Conservation (phyloP, 2,113 vertebrate species). For the Epinephelus fuscoguttatus region DNA sequence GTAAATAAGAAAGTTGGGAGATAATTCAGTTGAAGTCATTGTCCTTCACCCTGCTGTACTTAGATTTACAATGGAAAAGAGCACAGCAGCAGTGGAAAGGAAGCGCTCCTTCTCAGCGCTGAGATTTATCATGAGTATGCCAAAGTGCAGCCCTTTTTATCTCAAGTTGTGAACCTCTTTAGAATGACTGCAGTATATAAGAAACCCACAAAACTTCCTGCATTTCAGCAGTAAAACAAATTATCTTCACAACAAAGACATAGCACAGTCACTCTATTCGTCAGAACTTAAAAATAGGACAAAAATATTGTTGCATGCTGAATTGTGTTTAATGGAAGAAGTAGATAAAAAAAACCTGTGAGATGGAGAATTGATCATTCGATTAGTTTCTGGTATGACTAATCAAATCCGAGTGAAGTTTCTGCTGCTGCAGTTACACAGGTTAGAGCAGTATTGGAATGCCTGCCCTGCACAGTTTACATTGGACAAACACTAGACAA, state of each 20-base stretch:
- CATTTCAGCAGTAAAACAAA: slow-evolving; percentile 9
- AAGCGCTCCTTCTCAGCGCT: not conserved
- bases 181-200: not conserved
- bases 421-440: no score
- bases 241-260: not conserved
- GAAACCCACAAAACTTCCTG: not conserved
- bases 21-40: not conserved
- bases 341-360: not conserved
- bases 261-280: not conserved
- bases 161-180: not conserved
- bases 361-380: no score
- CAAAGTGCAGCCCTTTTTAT: not conserved
- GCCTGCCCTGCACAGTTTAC: no score
- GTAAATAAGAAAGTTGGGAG: slow-evolving; percentile 5
- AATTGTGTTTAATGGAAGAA: not conserved
- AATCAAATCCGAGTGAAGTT: no score
- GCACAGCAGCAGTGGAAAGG: not conserved
- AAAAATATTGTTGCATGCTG: not conserved
- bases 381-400: no score
- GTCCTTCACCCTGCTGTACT: slow-evolving; percentile 18
- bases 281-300: not conserved
- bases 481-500: no score
- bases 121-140: slow-evolving; percentile 1
- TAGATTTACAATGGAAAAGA: not conserved
- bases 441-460: no score